Base-by-base conservation (phyloP, 1,140 invertebrate species). In the Acromyrmex echinatior region DNA sequence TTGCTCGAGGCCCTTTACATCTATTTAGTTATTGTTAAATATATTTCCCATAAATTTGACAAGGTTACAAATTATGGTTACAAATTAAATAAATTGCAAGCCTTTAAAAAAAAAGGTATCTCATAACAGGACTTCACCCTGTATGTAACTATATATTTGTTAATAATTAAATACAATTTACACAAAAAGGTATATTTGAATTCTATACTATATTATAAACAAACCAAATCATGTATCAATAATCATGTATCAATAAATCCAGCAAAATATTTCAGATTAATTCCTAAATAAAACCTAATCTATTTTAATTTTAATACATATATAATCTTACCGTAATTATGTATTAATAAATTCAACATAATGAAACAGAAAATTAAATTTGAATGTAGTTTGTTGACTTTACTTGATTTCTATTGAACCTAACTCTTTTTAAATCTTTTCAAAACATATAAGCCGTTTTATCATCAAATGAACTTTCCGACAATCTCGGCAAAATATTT, bases 171-270 rank as follows among this genome's bases (percentile, higher is more conserved):
- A 0, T 39, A 12, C 45, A 70, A 39, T 10, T 31, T 12, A 39
- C 0, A 71, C 16, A 73, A 73, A n/a, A n/a, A n/a, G 25, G 12
- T 66, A n/a, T 73, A 53, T 73, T 53, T 74, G 28, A 53, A 74
- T 74, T 56, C 1, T 14, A 53, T 31, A 39, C 7, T 56, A 56
- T 74, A 56, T 3, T n/a, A 74, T 45, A 45, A 45, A 31, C 9
- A 45, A 45, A 31, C 6, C 21, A 35, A 56, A 56, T 58, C 35
- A 21, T 31, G 18, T n/a, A 56, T 53, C 4, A 2, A 28, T 31
- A 56, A 56, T 58, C 35, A 21, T 31, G 18, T n/a, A 56, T 53
- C 4, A 2, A 28, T 31, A 56, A 74, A 31, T 31, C 7, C 3
- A 28, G 53, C 21, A 31, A 53, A 56, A 56, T 31, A 56, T 6